Evolutionary conservation across 1,140 invertebrate genomes (phyloP), one percentile per base, ranked within the genome.

Genomic region (Caerostris extrusa): DNA sequence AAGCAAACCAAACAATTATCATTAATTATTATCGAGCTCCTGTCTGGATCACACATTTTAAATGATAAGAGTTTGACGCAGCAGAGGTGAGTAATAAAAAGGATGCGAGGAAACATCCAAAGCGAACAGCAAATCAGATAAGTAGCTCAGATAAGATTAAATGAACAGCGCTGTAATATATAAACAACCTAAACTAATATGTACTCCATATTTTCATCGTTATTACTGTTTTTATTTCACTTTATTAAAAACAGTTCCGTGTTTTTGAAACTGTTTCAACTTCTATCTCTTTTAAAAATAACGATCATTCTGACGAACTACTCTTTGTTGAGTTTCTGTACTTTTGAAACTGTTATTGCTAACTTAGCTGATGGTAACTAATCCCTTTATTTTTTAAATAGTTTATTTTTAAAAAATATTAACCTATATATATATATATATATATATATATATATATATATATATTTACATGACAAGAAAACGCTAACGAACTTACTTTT

Each of bases 11-110:
- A 93, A 86, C 82, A 93, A 93, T 93, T 93, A 93, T 85, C 91
- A 93, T 93, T 93, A 93, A 93, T 93, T 93, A 87, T 87, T 93
- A 93, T 93, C 60, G 91, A 85, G 91, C 64, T 87, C 17, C 14
- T 83, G 77, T 61, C 64, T 90, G 7, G 14, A 71, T 90, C n/a
- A 71, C 67, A 56, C 50, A 60, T 57, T 90, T 90, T 77, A 71
- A 55, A 60, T 56, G 64, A 88, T 56, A 85, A 58, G 60, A 64
- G 71, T 64, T 64, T 17, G 61, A 77, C 7, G 19, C 69, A 71
- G 69, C 7, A 8, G 34, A 3, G 10, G 12, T 34, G 17, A 57
- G 81, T 50, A 61, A 87, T 60, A 50, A 61, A 61, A 50, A 60
- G 19, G 34, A 61, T 64, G 85, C 7, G 7, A 19, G 19, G 3